phyloP scores from a whole-genome alignment of 2,113 vertebrate genomes.

The Laterallus jamaicensis region DNA sequence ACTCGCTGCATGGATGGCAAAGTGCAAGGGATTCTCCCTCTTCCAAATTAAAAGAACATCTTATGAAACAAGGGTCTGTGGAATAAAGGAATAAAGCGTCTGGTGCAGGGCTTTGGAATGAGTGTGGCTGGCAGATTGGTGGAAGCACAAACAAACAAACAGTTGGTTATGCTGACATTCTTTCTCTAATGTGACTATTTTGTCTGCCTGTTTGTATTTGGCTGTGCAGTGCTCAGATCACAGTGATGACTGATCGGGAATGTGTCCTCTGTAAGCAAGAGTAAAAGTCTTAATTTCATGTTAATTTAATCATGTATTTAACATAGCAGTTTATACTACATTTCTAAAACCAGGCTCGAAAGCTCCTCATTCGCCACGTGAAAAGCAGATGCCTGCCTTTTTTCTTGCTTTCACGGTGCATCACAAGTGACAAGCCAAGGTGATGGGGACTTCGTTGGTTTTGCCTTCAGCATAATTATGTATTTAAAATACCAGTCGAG shows the following conservation, averaged over 20 bases:
- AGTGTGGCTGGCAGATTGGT: not conserved
- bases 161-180: not conserved
- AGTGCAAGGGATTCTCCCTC: not conserved
- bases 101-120: not conserved
- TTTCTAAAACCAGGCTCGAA: not conserved
- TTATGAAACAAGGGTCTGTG: not conserved
- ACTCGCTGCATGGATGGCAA: not conserved
- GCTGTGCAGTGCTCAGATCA: not conserved
- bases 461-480: not conserved
- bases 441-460: not conserved
- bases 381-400: not conserved
- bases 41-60: not conserved
- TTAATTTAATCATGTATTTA: not conserved
- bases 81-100: not conserved
- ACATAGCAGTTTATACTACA: not conserved
- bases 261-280: not conserved
- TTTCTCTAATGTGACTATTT: not conserved
- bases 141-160: not conserved
- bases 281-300: not conserved
- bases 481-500: not conserved
- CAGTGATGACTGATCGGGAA: not conserved
- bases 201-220: conserved; percentile 8
- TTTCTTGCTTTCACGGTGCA: not conserved
- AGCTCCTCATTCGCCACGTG: not conserved
- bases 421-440: not conserved